Conservation (phyloP, 2,113 vertebrate species). For the Aix galericulata region DNA sequence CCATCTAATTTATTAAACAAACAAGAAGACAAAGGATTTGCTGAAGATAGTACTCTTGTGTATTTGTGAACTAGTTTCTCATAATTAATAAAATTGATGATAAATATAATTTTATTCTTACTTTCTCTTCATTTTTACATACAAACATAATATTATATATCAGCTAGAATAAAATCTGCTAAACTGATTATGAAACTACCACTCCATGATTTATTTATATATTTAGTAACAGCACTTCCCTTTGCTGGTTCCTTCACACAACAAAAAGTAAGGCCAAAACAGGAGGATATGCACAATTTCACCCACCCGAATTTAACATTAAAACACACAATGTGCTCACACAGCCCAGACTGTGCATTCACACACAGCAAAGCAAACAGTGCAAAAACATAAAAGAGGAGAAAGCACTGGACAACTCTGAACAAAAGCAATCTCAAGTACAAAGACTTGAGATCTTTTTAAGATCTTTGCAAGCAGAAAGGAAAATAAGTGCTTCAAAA, state of each 20-base stretch:
- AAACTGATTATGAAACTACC: conserved; percentile 36
- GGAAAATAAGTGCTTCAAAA: conserved; percentile 44
- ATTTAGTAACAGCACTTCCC: conserved; percentile 27
- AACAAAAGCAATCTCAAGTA: conserved; percentile 57
- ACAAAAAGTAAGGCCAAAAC: not conserved
- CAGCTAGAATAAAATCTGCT: conserved; percentile 34
- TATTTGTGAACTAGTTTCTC: conserved; percentile 58
- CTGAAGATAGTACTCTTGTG: conserved; percentile 52
- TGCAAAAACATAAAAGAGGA: conserved; percentile 22
- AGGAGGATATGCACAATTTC: conserved; percentile 22
- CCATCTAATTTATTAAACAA: conserved; percentile 72
- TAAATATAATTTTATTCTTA: conserved; percentile 63
- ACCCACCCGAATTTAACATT: conserved; percentile 17
- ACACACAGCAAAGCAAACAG: conserved; percentile 30
- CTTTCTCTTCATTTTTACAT: conserved; percentile 20
- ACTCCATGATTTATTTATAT: conserved; percentile 25
- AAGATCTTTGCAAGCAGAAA: conserved; percentile 46
- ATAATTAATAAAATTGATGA: conserved; percentile 62
- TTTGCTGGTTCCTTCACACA: not conserved
- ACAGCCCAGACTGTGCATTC: not conserved
- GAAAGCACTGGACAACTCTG: conserved; percentile 42
- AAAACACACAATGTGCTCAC: not conserved
- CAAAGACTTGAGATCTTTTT: conserved; percentile 51
- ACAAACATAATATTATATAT: not conserved
- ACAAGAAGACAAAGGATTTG: conserved; percentile 61